A percentile compares a stretch with the other conserved stretches of the same genome.
Conservation (phyloP, 2,113 vertebrate genomes). For the Campylomormyrus tamandua region DNA sequence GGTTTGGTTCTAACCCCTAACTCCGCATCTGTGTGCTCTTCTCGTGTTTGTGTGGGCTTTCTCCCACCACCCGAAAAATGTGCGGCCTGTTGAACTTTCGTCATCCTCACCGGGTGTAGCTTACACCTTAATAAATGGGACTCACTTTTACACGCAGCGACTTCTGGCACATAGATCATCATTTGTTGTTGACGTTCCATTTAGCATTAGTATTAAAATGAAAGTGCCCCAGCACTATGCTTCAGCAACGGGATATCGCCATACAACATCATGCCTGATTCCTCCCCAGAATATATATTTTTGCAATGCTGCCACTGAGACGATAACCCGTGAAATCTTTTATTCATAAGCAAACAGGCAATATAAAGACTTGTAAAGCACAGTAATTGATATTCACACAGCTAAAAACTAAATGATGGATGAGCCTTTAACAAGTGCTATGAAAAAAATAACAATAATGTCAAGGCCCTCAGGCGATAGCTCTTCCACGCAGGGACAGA, state of each 20-base stretch:
- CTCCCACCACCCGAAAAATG: neutral
- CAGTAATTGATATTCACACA: neutral
- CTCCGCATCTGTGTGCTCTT: neutral
- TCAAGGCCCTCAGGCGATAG: neutral
- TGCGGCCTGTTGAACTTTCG: neutral
- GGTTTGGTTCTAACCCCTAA: neutral
- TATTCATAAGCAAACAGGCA: conserved; percentile 13
- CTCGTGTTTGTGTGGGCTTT: neutral
- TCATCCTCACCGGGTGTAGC: neutral
- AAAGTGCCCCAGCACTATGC: neutral
- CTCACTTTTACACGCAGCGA: neutral
- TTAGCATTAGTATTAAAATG: neutral
- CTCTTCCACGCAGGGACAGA: neutral
- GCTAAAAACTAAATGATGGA: conserved; percentile 18
- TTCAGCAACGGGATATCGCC: neutral
- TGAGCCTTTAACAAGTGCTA: conserved; percentile 3
- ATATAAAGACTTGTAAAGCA: conserved; percentile 2
- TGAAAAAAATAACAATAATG: neutral
- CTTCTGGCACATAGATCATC: neutral
- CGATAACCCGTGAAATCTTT: conserved; percentile 4
- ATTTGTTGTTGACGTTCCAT: neutral
- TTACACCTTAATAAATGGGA: neutral
- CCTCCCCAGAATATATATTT: neutral
- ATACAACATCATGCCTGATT: neutral
- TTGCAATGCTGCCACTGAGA: neutral